phyloP scores from a whole-genome alignment of 2,797 vertebrate genomes.

The Triplophysa bombifrons region DNA sequence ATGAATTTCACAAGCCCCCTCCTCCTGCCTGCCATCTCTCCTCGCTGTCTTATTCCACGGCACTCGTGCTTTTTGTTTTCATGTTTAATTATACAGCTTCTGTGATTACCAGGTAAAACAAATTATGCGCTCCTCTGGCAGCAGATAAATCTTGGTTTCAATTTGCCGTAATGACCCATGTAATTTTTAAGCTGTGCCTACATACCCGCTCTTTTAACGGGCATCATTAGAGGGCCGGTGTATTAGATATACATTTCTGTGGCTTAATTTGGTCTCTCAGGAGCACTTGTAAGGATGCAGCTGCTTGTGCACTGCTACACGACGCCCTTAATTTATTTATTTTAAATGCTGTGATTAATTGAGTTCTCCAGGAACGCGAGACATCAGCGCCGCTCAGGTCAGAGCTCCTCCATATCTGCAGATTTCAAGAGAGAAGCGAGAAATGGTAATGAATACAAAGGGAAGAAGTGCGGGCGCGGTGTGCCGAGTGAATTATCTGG shows the following conservation, averaged over 20 bases:
- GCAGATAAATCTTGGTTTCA: slow-evolving; percentile 79
- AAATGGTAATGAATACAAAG: slow-evolving; percentile 26
- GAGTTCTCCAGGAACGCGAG: slow-evolving; percentile 72
- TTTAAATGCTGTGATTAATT: slow-evolving; percentile 79
- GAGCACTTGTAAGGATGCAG: slow-evolving; percentile 75
- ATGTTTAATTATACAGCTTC: slow-evolving; percentile 71
- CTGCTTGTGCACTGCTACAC: slow-evolving; percentile 65
- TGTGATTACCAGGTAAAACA: slow-evolving; percentile 77
- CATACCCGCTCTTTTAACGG: slow-evolving; percentile 72
- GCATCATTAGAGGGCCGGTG: slow-evolving; percentile 77
- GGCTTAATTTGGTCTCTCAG: slow-evolving; percentile 78
- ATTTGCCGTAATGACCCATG: slow-evolving; percentile 77
- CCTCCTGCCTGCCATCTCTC: background rate
- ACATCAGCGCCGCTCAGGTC: slow-evolving; percentile 59
- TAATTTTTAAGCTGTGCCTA: slow-evolving; percentile 78
- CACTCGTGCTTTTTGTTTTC: slow-evolving; percentile 60
- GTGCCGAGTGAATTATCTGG: slow-evolving; percentile 63
- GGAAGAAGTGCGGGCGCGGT: slow-evolving; percentile 48
- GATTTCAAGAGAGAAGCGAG: slow-evolving; percentile 61
- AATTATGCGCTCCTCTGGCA: slow-evolving; percentile 74
- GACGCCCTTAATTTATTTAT: slow-evolving; percentile 79
- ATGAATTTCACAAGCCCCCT: background rate
- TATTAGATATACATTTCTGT: slow-evolving; percentile 78
- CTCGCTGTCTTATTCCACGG: slow-evolving; percentile 4
- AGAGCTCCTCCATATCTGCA: slow-evolving; percentile 52